phyloP scores from a whole-genome alignment of 2,888 invertebrate genomes.

The Amiota communis region DNA sequence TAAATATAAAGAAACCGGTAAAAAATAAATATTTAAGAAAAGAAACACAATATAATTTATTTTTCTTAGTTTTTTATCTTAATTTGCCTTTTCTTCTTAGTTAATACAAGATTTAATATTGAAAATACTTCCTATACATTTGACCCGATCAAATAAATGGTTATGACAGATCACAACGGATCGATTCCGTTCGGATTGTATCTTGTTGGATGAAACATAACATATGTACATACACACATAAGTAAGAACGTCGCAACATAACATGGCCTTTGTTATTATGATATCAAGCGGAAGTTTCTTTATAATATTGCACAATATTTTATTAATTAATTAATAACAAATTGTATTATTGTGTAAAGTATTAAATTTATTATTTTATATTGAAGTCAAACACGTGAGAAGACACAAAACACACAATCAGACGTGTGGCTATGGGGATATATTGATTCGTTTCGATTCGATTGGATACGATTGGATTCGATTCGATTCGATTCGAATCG shows the following conservation, averaged over 20 bases:
- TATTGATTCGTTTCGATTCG: no score
- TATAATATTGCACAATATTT: conserved; percentile 1
- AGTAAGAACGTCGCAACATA: not conserved
- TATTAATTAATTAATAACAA: conserved; percentile 11
- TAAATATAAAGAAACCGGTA: not conserved
- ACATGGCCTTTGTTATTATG: not conserved
- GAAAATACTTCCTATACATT: conserved; percentile 18
- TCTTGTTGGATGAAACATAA: no score
- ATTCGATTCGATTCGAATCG: no score
- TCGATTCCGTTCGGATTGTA: not conserved
- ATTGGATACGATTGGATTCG: no score
- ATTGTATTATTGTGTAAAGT: not conserved
- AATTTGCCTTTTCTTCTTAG: not conserved
- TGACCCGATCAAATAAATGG: conserved; percentile 15
- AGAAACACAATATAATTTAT: not conserved
- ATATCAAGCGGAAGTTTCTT: conserved; percentile 7
- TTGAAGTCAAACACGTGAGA: not conserved
- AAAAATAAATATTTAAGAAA: not conserved
- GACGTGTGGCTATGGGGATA: not conserved
- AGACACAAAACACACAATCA: not conserved
- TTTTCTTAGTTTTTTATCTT: no score
- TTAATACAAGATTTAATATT: no score
- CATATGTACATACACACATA: no score
- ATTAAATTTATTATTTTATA: conserved; percentile 10
- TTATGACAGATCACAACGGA: no score